These are phyloP conservation scores for Hirundo rustica DNA, from an alignment of 2,797 vertebrate genomes.

Conservation along the genomic window DNA sequence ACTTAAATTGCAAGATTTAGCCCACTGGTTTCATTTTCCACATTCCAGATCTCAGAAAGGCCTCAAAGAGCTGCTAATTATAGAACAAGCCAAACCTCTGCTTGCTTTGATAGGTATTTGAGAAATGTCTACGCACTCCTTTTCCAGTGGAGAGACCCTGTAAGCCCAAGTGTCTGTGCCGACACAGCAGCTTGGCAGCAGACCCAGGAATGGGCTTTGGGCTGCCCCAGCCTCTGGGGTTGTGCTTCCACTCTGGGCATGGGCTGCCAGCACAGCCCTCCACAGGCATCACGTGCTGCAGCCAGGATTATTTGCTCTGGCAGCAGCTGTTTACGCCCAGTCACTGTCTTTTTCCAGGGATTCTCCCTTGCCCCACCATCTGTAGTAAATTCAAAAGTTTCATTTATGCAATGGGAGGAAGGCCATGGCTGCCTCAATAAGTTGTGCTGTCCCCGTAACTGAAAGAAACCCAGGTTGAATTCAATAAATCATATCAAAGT, in stretches of 20 bases:
- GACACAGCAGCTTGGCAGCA: not conserved
- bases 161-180: not conserved
- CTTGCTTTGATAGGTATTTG: not conserved
- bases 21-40: not conserved
- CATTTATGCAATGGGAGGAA: not conserved
- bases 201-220: not conserved
- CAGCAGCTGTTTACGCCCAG: not conserved
- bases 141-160: not conserved
- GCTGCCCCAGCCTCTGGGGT: not conserved
- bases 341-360: not conserved
- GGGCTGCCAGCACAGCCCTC: not conserved
- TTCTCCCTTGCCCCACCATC: not conserved
- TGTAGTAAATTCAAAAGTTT: not conserved
- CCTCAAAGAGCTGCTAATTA: constrained; percentile 5
- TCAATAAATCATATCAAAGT: not conserved
- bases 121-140: accelerated
- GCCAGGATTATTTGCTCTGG: not conserved
- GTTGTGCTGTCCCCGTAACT: not conserved
- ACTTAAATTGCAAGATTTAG: not conserved
- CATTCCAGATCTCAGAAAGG: not conserved
- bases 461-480: not conserved
- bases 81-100: not conserved
- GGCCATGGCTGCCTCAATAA: not conserved
- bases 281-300: not conserved
- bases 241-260: accelerated